Percentiles rank a stretch among this genome's conserved stretches.
phyloP scores from a whole-genome alignment of 2,113 vertebrate species.

The Fregetta grallaria region DNA sequence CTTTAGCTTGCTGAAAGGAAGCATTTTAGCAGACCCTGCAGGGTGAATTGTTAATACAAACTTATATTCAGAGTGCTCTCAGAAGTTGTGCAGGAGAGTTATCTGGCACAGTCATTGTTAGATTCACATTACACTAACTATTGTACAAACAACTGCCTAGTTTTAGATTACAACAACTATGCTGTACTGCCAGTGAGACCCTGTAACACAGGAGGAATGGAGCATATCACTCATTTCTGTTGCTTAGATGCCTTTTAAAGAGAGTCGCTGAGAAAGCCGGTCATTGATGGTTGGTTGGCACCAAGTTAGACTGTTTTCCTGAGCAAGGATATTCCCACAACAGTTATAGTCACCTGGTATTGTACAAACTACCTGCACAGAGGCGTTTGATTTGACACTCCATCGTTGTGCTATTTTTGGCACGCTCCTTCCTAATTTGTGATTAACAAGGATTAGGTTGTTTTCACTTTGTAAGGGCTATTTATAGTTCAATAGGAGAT shows the following conservation, averaged over 20 bases:
- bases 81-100: constrained; percentile 32
- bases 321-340: constrained; percentile 19
- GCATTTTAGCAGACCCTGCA: constrained; percentile 20
- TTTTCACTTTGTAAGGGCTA: constrained; percentile 60
- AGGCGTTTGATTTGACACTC: constrained; percentile 30
- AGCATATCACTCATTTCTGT: constrained; percentile 1
- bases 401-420: neutral
- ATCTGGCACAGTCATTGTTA: constrained; percentile 32
- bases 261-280: neutral
- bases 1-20: constrained; percentile 3
- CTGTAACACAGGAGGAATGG: neutral
- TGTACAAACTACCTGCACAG: constrained; percentile 19
- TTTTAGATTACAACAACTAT: constrained; percentile 24
- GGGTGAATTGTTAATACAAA: constrained; percentile 25
- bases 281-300: neutral
- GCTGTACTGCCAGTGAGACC: neutral
- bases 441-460: constrained; percentile 66
- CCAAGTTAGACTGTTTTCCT: neutral
- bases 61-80: neutral
- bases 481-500: constrained; percentile 29
- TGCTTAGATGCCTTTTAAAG: constrained; percentile 27
- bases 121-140: constrained; percentile 23
- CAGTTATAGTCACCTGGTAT: constrained; percentile 21
- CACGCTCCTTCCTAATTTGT: neutral
- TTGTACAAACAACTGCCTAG: constrained; percentile 54